Conservation (phyloP, 2,888 invertebrate species). For the Drosophila diplacantha region DNA sequence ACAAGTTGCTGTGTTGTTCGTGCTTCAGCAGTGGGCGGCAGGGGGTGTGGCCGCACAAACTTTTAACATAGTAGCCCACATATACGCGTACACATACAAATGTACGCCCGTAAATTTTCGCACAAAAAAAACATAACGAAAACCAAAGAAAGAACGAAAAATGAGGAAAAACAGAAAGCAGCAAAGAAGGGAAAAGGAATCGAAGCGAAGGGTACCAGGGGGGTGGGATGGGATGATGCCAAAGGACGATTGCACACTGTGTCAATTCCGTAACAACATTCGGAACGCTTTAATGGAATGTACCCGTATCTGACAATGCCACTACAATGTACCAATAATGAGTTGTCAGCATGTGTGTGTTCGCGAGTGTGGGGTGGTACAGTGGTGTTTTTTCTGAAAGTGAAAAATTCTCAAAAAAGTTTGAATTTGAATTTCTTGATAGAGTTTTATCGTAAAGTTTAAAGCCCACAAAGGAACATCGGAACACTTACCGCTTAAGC, state of each 20-base stretch:
- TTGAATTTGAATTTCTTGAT: neutral
- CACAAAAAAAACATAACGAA: conserved; percentile 17
- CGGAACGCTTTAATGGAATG: conserved; percentile 25
- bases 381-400: conserved; percentile 12
- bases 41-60: conserved; percentile 50
- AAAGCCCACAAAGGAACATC: neutral
- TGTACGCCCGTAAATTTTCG: conserved; percentile 25
- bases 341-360: conserved; percentile 17
- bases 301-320: conserved; percentile 31
- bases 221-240: neutral
- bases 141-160: conserved; percentile 13
- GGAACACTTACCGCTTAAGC: neutral
- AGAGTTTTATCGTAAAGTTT: neutral
- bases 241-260: conserved; percentile 54
- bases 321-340: conserved; percentile 40
- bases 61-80: conserved; percentile 69
- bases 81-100: conserved; percentile 45
- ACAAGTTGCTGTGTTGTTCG: conserved; percentile 53
- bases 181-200: conserved; percentile 46
- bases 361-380: conserved; percentile 1
- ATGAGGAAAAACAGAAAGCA: conserved; percentile 51
- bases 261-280: conserved; percentile 40
- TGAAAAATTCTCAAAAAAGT: neutral
- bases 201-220: conserved; percentile 18
- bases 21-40: conserved; percentile 10